These are phyloP conservation scores for Sebastes fasciatus DNA, from an alignment of 2,113 vertebrate species.

Conservation along the genomic window DNA sequence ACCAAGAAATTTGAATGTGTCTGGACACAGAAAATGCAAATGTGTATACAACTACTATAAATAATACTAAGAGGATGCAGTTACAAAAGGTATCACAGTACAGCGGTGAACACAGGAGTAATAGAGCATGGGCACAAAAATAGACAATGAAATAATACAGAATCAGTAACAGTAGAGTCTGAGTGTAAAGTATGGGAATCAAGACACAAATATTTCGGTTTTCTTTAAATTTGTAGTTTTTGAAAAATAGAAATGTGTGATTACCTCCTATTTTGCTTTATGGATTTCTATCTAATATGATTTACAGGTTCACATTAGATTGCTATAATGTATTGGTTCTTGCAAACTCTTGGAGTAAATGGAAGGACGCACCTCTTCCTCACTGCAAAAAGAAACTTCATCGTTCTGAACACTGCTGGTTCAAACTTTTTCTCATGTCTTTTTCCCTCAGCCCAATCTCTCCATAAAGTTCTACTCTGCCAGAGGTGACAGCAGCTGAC, in stretches of 20 bases:
- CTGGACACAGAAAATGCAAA: neutral
- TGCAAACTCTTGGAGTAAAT: neutral
- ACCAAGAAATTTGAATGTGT: neutral
- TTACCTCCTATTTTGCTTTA: neutral
- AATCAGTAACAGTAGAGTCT: neutral
- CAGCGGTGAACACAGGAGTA: neutral
- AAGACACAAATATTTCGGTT: neutral
- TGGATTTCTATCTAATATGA: neutral
- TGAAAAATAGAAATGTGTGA: neutral
- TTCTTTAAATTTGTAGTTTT: neutral
- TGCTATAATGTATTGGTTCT: neutral
- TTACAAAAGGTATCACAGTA: neutral
- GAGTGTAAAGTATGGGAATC: neutral
- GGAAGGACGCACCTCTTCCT: neutral
- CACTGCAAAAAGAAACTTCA: neutral
- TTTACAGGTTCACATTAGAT: neutral
- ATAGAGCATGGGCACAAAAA: neutral
- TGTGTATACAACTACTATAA: neutral
- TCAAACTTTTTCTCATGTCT: neutral
- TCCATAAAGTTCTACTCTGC: neutral
- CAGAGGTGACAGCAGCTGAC: slow-evolving; percentile 9
- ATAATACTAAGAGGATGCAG: neutral
- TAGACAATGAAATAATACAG: neutral
- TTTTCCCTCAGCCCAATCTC: neutral
- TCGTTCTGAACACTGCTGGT: neutral